These are phyloP conservation scores for Phymanthus crucifer DNA, from an alignment of 92 coral and sea anemone species.

Conservation along the genomic window DNA sequence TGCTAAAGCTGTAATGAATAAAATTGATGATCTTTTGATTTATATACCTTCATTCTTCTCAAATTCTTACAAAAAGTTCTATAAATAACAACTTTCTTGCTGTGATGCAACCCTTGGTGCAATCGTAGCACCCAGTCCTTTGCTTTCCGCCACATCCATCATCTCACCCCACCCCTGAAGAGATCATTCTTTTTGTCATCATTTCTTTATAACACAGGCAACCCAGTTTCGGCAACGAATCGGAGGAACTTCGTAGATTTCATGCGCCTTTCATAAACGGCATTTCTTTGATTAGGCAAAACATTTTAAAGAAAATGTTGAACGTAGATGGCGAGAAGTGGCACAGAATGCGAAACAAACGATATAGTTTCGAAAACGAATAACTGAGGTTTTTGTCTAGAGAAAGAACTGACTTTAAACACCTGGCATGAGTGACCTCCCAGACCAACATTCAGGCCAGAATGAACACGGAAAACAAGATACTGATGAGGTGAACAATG, in stretches of 20 bases:
- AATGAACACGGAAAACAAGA: not conserved
- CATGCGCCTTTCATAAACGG: not conserved
- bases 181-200: not conserved
- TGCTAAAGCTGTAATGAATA: not conserved
- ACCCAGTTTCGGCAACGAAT: not conserved
- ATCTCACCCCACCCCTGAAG: not conserved
- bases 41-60: slow-evolving; percentile 16
- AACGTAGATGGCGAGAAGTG: no score
- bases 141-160: not conserved
- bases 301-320: no score
- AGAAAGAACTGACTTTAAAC: not conserved
- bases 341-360: not conserved
- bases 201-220: not conserved
- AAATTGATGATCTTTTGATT: not conserved
- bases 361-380: not conserved
- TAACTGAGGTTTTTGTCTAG: not conserved
- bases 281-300: no score
- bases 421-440: not conserved
- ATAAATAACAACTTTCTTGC: slow-evolving; percentile 32
- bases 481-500: not conserved
- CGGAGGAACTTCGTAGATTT: not conserved
- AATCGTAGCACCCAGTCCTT: slow-evolving; percentile 9
- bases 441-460: not conserved
- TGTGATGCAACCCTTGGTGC: slow-evolving; percentile 43
- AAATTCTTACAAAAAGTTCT: slow-evolving; percentile 20